phyloP scores from a whole-genome alignment of 1,140 invertebrate genomes.

The Proales similis region DNA sequence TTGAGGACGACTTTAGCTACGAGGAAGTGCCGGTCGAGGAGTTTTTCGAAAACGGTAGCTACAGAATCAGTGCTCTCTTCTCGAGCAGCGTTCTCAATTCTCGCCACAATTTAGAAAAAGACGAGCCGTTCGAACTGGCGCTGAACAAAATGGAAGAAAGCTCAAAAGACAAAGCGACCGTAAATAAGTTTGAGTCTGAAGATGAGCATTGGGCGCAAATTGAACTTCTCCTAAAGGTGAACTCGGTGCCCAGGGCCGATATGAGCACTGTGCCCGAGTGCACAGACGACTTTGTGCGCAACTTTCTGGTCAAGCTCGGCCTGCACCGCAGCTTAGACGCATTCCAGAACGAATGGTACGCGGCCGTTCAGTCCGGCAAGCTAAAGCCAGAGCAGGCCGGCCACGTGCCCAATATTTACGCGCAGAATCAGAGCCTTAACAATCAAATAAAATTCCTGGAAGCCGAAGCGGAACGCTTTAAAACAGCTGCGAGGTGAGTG shows the following conservation, averaged over 20 bases:
- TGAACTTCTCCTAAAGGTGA: background rate
- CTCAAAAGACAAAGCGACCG: conserved; percentile 22
- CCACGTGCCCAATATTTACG: conserved; percentile 50
- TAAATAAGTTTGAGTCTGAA: background rate
- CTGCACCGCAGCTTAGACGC: conserved; percentile 49
- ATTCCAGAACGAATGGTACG: conserved; percentile 53
- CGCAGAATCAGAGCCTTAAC: conserved; percentile 48
- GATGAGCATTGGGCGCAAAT: background rate
- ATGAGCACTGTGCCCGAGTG: conserved; percentile 17
- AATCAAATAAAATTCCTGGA: conserved; percentile 49
- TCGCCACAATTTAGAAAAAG: conserved; percentile 28
- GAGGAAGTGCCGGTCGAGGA: conserved; percentile 47
- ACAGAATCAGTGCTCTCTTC: background rate
- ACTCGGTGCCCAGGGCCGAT: conserved; percentile 2
- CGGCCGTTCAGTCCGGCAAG: conserved; percentile 33
- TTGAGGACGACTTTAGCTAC: conserved; percentile 45
- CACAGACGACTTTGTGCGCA: conserved; percentile 53
- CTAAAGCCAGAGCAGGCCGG: conserved; percentile 47
- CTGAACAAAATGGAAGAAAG: conserved; percentile 23
- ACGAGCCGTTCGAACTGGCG: conserved; percentile 28
- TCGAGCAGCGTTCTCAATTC: too few species aligned
- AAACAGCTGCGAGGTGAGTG: conserved; percentile 49
- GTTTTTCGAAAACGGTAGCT: conserved; percentile 43
- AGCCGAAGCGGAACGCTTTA: conserved; percentile 48
- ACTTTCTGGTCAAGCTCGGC: conserved; percentile 51